Conservation (phyloP, 1,140 invertebrate genomes). For the Holcopasites calliopsidis region DNA sequence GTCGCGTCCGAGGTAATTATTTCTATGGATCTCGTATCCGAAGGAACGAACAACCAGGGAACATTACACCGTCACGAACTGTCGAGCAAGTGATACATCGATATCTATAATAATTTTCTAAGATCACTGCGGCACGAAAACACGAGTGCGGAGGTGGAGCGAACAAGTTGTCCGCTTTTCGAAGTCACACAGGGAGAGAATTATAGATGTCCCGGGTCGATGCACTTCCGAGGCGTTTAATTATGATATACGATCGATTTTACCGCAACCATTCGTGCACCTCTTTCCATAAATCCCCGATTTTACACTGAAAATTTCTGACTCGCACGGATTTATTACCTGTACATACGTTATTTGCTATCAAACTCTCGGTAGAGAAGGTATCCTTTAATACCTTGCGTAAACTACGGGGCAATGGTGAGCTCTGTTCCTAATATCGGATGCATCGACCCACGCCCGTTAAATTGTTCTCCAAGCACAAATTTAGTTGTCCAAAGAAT, state of each 20-base stretch:
- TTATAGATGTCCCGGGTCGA: slow-evolving; percentile 43
- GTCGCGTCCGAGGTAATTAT: too few species aligned
- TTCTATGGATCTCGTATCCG: too few species aligned
- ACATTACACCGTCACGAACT: not conserved
- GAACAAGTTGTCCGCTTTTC: slow-evolving; percentile 64
- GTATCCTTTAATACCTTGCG: not conserved
- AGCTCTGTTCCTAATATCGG: not conserved
- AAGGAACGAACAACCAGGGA: too few species aligned
- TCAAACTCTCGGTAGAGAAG: not conserved
- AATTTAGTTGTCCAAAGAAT: slow-evolving; percentile 52
- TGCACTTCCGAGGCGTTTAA: slow-evolving; percentile 73
- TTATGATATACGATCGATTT: slow-evolving; percentile 73
- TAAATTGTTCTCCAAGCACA: slow-evolving; percentile 2
- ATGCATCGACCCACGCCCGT: not conserved
- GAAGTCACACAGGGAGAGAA: slow-evolving; percentile 56
- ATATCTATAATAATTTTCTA: slow-evolving; percentile 40
- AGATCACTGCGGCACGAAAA: slow-evolving; percentile 51
- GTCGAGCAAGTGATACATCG: slow-evolving; percentile 17
- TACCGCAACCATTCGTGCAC: slow-evolving; percentile 35
- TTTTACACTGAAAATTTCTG: slow-evolving; percentile 31
- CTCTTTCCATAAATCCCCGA: slow-evolving; percentile 52
- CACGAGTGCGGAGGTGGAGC: slow-evolving; percentile 62
- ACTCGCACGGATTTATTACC: slow-evolving; percentile 25
- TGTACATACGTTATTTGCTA: not conserved
- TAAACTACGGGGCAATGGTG: not conserved